Conservation (phyloP, 1,140 invertebrate species). For the Dinothrombium tinctorium region DNA sequence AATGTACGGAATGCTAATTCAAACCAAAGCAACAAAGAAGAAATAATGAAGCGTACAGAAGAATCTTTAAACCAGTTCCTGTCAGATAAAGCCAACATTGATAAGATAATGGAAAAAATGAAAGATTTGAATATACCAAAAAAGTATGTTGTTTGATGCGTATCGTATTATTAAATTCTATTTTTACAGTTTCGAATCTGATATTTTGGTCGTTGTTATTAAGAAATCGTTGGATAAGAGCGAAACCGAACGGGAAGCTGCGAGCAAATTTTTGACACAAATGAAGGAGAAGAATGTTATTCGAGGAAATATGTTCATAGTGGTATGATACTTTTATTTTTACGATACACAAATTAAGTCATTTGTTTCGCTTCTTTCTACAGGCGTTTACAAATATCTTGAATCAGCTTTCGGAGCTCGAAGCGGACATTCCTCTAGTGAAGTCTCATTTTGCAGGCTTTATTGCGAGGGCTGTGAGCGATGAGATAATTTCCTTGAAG, state of each 20-base stretch:
- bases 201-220: conserved; percentile 34
- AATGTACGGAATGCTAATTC: background rate
- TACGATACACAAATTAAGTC: background rate
- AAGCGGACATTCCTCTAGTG: conserved; percentile 44
- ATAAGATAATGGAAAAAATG: conserved; percentile 23
- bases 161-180: background rate
- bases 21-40: conserved; percentile 3
- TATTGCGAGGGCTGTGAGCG: conserved; percentile 36
- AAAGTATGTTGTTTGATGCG: conserved; percentile 18
- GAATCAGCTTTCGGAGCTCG: conserved; percentile 26
- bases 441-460: conserved; percentile 43
- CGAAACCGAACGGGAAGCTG: conserved; percentile 34
- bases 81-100: background rate
- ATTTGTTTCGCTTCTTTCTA: conserved; percentile 4
- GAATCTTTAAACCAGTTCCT: conserved; percentile 27
- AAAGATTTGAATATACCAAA: conserved; percentile 53
- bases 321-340: background rate
- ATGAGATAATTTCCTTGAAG: conserved; percentile 38
- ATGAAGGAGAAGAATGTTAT: conserved; percentile 5
- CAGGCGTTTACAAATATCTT: conserved; percentile 22
- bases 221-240: conserved; percentile 37
- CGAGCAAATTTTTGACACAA: conserved; percentile 6
- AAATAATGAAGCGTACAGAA: conserved; percentile 23
- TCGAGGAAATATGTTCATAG: conserved; percentile 4
- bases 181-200: conserved; percentile 20